Conservation (phyloP, 2,888 invertebrate species). For the Caenorhabditis uteleia region DNA sequence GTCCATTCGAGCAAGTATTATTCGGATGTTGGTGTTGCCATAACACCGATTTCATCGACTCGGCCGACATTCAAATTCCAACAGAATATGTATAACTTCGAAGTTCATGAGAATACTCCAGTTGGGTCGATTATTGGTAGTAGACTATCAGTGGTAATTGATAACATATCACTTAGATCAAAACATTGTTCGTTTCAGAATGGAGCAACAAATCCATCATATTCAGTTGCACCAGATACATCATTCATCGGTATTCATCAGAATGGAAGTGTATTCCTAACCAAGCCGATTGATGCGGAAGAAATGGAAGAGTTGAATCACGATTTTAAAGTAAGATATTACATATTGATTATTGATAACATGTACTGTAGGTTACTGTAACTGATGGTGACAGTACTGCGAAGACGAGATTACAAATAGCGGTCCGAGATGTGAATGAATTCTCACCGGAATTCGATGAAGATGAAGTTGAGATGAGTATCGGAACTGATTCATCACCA, state of each 20-base stretch:
- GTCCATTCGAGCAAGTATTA: conserved; percentile 52
- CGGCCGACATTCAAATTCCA: conserved; percentile 48
- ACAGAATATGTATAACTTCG: conserved; percentile 56
- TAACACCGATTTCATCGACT: conserved; percentile 26
- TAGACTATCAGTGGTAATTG: neutral
- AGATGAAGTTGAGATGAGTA: conserved; percentile 25
- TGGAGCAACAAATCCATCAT: conserved; percentile 4
- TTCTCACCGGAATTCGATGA: conserved; percentile 57
- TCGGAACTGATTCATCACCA: conserved; percentile 15
- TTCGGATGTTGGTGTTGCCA: conserved; percentile 64
- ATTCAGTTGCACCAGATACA: conserved; percentile 25
- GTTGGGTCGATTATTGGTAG: conserved; percentile 48
- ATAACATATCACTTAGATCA: neutral
- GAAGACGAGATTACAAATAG: conserved; percentile 48
- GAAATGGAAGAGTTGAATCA: conserved; percentile 20
- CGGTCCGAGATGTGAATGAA: conserved; percentile 64
- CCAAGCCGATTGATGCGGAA: conserved; percentile 42
- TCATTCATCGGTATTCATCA: conserved; percentile 48
- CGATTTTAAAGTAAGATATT: conserved; percentile 17
- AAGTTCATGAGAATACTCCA: conserved; percentile 55
- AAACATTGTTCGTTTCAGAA: neutral
- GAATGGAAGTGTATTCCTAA: conserved; percentile 56
- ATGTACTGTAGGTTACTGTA: conserved; percentile 13
- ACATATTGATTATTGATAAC: neutral
- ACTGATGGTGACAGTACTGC: conserved; percentile 27